A percentile compares a stretch with the other conserved stretches of the same genome.
Evolutionary conservation across 2,113 vertebrate genomes (phyloP).

Genomic region (Eulemur macaco): DNA sequence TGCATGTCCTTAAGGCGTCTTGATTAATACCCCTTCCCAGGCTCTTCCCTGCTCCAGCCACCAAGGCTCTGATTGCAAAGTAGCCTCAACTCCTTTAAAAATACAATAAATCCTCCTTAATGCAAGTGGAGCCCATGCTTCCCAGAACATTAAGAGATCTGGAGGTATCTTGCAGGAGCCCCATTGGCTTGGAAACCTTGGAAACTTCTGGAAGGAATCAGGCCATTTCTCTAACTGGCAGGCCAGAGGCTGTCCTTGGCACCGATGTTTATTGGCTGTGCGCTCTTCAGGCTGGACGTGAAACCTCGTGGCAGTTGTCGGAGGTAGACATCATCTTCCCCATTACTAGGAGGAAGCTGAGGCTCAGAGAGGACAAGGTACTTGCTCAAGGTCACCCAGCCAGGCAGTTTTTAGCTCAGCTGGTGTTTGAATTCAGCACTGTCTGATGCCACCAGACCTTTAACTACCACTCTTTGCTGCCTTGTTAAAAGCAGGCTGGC

Average conservation of each 20-base stretch:
- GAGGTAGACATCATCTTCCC: not conserved
- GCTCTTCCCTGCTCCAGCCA: not conserved
- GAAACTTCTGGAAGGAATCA: slow-evolving; percentile 27
- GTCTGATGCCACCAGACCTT: not conserved
- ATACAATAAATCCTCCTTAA: not conserved
- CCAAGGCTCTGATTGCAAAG: slow-evolving; percentile 40
- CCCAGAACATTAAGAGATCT: not conserved
- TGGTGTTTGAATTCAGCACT: not conserved
- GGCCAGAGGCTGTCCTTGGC: not conserved
- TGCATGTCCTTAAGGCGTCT: slow-evolving; percentile 44
- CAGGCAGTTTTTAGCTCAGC: not conserved
- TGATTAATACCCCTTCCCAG: slow-evolving; percentile 44
- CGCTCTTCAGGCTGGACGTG: not conserved
- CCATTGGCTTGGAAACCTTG: accelerated
- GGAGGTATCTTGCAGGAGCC: not conserved
- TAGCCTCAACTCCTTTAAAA: slow-evolving; percentile 25
- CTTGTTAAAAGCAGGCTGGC: not conserved
- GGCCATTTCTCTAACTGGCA: not conserved
- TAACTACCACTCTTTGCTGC: accelerated
- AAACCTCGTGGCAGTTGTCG: accelerated
- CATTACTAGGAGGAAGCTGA: not conserved
- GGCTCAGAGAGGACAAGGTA: not conserved
- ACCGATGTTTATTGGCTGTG: not conserved
- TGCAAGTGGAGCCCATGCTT: not conserved
- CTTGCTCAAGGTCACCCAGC: not conserved